These are phyloP conservation scores for Drosophila fulvimacula DNA, from an alignment of 2,888 invertebrate species.

Conservation along the genomic window DNA sequence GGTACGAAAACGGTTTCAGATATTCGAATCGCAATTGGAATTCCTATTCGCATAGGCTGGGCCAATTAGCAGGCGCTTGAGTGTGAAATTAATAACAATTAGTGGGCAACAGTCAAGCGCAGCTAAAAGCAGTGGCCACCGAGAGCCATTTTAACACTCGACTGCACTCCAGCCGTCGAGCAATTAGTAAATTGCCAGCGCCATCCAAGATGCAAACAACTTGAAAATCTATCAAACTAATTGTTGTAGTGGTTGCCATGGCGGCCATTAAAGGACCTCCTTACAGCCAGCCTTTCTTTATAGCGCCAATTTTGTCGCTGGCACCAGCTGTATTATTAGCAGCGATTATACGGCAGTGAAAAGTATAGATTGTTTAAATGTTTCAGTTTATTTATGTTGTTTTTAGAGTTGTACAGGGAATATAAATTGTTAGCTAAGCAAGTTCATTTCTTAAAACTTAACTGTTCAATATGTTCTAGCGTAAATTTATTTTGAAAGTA, in stretches of 20 bases:
- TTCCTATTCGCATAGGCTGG: conserved; percentile 26
- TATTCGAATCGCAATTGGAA: conserved; percentile 29
- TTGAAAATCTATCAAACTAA: conserved; percentile 29
- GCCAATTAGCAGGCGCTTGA: conserved; percentile 65
- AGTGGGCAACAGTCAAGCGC: conserved; percentile 23
- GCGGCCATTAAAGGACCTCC: background rate
- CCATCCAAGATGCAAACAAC: conserved; percentile 28
- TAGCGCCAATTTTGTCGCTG: background rate
- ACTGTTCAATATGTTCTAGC: no score
- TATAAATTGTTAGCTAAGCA: background rate
- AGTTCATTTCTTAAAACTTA: no score
- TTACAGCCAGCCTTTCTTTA: background rate
- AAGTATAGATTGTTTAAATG: background rate
- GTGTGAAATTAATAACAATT: conserved; percentile 73
- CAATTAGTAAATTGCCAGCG: conserved; percentile 65
- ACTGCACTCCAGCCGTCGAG: conserved; percentile 38
- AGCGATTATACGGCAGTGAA: no score
- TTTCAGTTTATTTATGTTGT: background rate
- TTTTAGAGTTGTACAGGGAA: no score
- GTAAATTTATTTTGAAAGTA: no score
- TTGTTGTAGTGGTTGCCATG: conserved; percentile 23
- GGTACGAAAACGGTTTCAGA: conserved; percentile 20
- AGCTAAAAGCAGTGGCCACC: conserved; percentile 6
- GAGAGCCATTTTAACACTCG: conserved; percentile 49
- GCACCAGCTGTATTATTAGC: background rate